These are phyloP conservation scores for Smithornis capensis DNA, from an alignment of 2,113 vertebrate species.

Conservation along the genomic window DNA sequence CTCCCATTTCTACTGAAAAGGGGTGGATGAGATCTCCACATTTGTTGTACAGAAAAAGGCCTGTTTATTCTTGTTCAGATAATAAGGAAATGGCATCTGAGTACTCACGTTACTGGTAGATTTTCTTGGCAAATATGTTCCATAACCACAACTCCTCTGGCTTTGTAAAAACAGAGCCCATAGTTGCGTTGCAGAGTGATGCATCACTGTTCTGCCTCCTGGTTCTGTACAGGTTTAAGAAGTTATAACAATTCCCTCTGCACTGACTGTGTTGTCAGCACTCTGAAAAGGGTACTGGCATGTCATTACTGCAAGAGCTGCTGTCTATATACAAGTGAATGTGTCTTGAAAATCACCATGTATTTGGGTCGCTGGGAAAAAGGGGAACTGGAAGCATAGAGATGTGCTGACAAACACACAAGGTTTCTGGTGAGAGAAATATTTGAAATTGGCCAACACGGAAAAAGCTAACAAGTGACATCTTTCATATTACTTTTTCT, in stretches of 20 bases:
- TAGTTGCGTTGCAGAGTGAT: neutral
- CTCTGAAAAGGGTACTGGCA: neutral
- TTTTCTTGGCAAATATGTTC: neutral
- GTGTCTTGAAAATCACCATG: neutral
- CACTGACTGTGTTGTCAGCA: neutral
- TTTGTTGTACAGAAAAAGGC: neutral
- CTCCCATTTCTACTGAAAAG: neutral
- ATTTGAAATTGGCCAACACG: neutral
- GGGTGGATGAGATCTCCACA: neutral
- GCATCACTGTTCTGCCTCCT: neutral
- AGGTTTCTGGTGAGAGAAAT: neutral
- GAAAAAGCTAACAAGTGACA: neutral
- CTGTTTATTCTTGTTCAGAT: neutral
- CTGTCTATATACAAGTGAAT: neutral
- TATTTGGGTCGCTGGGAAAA: neutral
- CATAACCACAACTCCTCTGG: fast-evolving
- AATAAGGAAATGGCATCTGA: neutral
- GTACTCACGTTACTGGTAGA: neutral
- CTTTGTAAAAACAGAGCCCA: neutral
- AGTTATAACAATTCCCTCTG: neutral
- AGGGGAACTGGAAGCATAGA: neutral
- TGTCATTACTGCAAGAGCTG: neutral
- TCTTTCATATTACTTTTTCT: neutral
- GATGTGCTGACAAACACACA: neutral
- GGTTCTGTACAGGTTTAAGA: neutral